These are phyloP conservation scores for Scolopax mira DNA, from an alignment of 2,113 vertebrate genomes.

Conservation along the genomic window DNA sequence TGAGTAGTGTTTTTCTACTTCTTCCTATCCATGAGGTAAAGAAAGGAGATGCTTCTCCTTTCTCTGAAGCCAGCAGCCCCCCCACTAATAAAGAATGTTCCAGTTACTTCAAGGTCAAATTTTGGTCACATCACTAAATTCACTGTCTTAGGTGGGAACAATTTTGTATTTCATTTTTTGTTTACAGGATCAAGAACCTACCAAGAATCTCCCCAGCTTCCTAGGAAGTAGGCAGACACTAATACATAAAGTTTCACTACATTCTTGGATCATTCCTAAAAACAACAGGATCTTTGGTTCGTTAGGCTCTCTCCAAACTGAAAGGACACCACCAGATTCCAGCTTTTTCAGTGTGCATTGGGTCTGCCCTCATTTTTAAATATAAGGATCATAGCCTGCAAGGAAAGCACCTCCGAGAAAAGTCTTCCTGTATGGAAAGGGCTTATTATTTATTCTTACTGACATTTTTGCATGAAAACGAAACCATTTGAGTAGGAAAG, in stretches of 20 bases:
- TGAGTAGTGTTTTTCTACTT: not conserved
- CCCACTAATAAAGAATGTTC: not conserved
- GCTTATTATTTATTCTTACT: not conserved
- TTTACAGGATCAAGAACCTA: not conserved
- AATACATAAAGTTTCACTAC: not conserved
- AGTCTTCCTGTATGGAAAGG: not conserved
- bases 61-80: not conserved
- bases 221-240: not conserved
- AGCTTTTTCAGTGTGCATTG: not conserved
- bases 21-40: not conserved
- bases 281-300: not conserved
- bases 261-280: not conserved
- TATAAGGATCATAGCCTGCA: not conserved
- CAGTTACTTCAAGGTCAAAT: not conserved
- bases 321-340: not conserved
- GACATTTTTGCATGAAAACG: not conserved
- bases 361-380: not conserved
- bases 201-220: not conserved
- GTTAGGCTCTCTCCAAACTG: not conserved
- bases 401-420: not conserved
- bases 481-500: not conserved
- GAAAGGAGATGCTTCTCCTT: not conserved
- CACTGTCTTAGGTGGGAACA: not conserved
- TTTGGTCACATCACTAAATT: not conserved
- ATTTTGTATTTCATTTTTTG: not conserved